These are phyloP conservation scores for Sminthurides aquaticus DNA, from an alignment of 2,888 invertebrate genomes.

Conservation along the genomic window DNA sequence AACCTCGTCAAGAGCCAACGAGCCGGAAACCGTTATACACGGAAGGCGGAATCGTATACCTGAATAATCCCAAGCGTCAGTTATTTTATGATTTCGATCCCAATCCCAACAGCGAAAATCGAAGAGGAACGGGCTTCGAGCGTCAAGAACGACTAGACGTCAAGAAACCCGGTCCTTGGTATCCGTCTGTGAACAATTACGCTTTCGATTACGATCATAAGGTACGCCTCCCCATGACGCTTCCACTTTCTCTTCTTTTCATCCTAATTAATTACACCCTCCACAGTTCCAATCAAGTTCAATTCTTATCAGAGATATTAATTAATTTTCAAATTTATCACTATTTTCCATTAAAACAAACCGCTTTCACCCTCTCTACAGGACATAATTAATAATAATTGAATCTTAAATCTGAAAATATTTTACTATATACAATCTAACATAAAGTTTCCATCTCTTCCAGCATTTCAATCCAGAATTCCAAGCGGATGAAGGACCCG, in stretches of 20 bases:
- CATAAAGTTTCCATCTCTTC: too few species aligned
- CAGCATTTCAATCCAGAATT: constrained; percentile 45
- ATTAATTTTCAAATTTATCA: too few species aligned
- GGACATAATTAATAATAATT: too few species aligned
- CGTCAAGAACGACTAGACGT: constrained; percentile 83
- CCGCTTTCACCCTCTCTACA: too few species aligned
- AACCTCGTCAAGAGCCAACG: constrained; percentile 1
- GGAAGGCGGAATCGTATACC: constrained; percentile 57
- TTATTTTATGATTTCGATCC: constrained; percentile 16
- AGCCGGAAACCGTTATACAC: constrained; percentile 48
- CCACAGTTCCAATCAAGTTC: too few species aligned
- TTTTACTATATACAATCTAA: too few species aligned
- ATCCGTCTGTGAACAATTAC: constrained; percentile 58
- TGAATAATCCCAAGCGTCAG: constrained; percentile 42
- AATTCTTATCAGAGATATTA: too few species aligned
- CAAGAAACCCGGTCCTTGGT: constrained; percentile 86
- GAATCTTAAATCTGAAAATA: too few species aligned
- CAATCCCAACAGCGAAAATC: neutral
- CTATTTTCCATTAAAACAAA: too few species aligned
- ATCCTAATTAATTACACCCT: neutral
- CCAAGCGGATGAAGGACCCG: constrained; percentile 47
- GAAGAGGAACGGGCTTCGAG: constrained; percentile 58
- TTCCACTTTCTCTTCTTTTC: neutral
- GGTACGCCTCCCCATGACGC: constrained; percentile 6
- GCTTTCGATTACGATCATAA: constrained; percentile 48